Conservation (phyloP, 2,113 vertebrate species). For the Pagrus major region DNA sequence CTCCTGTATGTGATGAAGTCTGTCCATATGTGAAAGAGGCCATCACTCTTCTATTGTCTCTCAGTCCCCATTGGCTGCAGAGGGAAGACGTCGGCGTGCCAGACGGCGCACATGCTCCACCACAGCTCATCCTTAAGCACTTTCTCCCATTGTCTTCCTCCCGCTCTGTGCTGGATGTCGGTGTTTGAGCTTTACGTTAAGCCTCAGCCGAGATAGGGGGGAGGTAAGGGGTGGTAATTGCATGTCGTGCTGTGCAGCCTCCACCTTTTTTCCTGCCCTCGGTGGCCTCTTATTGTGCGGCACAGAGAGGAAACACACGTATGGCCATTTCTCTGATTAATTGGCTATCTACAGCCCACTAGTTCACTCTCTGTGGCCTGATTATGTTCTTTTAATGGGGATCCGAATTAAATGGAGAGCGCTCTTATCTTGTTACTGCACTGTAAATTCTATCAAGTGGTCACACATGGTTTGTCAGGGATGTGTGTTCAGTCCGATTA, state of each 20-base stretch:
- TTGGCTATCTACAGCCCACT: slow-evolving; percentile 28
- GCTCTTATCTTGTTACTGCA: slow-evolving; percentile 60
- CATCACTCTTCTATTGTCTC: slow-evolving; percentile 41
- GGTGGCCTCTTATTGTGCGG: slow-evolving; percentile 20
- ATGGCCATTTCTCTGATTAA: slow-evolving; percentile 47
- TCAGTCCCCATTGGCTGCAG: slow-evolving; percentile 24
- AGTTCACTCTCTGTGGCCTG: slow-evolving; percentile 35
- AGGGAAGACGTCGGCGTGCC: background rate
- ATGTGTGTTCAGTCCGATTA: background rate
- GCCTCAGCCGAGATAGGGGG: slow-evolving; percentile 4
- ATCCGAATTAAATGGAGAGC: slow-evolving; percentile 63
- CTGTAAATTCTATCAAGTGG: slow-evolving; percentile 57
- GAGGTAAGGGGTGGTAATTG: slow-evolving; percentile 19
- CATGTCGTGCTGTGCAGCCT: background rate
- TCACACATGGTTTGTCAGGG: slow-evolving; percentile 36
- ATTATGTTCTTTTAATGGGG: slow-evolving; percentile 63
- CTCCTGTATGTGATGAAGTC: background rate
- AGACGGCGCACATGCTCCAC: background rate
- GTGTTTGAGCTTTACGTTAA: slow-evolving; percentile 29
- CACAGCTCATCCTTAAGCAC: slow-evolving; percentile 22
- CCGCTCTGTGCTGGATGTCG: background rate
- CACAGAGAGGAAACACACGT: slow-evolving; percentile 26
- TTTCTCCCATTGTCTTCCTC: slow-evolving; percentile 15
- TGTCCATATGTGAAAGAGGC: slow-evolving; percentile 29
- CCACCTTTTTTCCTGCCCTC: background rate